Base-by-base conservation (phyloP, 2,797 vertebrate species). In the Falco rusticolus region DNA sequence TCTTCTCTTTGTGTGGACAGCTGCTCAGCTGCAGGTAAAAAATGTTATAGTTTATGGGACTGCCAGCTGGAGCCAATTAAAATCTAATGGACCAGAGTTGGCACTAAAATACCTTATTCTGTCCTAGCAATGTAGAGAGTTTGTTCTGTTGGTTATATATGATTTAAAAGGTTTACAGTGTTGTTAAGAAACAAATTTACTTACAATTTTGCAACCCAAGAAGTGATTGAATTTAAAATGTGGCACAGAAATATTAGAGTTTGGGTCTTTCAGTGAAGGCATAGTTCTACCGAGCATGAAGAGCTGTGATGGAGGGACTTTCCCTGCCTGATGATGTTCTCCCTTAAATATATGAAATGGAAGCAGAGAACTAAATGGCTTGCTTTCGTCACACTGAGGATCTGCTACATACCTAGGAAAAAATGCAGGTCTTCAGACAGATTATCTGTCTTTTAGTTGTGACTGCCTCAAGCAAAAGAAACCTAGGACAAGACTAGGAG, bases 51-150 rank as follows among this genome's bases (percentile, higher is more conserved):
- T 94, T 96, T 92, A 69, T 92, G 87, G 76, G 82, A 51, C 72
- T 94, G 61, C 92, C 94, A 96, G 87, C 93, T 97, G 94, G 89
- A 96, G 85, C 76, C 89, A 94, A 93, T 96, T 97, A 97, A 93
- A 96, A 84, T 94, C 93, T 94, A 93, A 96, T 88, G 83, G 95
- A 63, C 85, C 87, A 91, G 76, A 76, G 70, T 24, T 94, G 70
- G 87, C 72, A 92, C 85, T 91, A 92, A 92, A 94, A 76, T 88
- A 86, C 33, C 61, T 81, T 84, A 61, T 75, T 94, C 72, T 95
- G 65, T 54, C 51, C 48, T 63, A 65, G 59, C 47, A 87, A 48
- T 65, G 34, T 48, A 66, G 48, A 53, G 34, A 31, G 87, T 95
- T 89, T 81, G 11, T 92, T 96, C 76, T 93, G 69, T 65, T 95